These are phyloP conservation scores for Araneus ventricosus DNA, from an alignment of 1,140 invertebrate genomes.

Conservation along the genomic window DNA sequence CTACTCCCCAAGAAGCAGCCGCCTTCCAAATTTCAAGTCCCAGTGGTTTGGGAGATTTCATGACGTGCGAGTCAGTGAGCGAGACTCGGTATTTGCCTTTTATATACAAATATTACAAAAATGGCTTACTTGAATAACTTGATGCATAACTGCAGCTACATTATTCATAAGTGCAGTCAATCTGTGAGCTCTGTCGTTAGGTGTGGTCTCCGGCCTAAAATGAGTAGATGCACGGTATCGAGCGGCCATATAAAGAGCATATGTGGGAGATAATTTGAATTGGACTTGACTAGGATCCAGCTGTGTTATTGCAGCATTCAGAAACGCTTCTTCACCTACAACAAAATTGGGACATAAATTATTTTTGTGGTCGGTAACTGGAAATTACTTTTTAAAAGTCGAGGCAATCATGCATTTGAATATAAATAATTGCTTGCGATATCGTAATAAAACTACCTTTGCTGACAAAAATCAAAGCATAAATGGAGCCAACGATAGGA, in stretches of 20 bases:
- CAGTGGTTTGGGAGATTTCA: too few species aligned
- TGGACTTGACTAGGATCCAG: slow-evolving; percentile 85
- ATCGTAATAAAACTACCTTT: too few species aligned
- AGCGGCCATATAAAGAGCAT: slow-evolving; percentile 95
- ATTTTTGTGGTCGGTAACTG: too few species aligned
- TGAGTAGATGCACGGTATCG: slow-evolving; percentile 94
- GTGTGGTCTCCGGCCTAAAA: slow-evolving; percentile 93
- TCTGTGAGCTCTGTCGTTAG: slow-evolving; percentile 93
- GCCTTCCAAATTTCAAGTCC: too few species aligned
- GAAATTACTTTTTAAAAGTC: too few species aligned
- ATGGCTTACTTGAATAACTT: slow-evolving; percentile 85
- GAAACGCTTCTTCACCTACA: slow-evolving; percentile 90
- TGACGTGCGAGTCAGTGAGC: too few species aligned
- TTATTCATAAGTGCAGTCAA: slow-evolving; percentile 93
- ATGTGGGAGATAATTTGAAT: slow-evolving; percentile 92
- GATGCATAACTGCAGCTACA: slow-evolving; percentile 92
- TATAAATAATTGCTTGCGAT: too few species aligned
- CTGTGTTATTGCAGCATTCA: slow-evolving; percentile 91
- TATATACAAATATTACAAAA: neutral
- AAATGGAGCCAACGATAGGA: too few species aligned
- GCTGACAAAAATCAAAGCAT: too few species aligned
- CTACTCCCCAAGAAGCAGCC: too few species aligned
- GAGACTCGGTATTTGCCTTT: neutral
- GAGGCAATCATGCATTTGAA: too few species aligned
- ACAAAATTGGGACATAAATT: slow-evolving; percentile 6